These are phyloP conservation scores for Antigone vipio DNA, from an alignment of 2,113 vertebrate genomes.

Conservation along the genomic window DNA sequence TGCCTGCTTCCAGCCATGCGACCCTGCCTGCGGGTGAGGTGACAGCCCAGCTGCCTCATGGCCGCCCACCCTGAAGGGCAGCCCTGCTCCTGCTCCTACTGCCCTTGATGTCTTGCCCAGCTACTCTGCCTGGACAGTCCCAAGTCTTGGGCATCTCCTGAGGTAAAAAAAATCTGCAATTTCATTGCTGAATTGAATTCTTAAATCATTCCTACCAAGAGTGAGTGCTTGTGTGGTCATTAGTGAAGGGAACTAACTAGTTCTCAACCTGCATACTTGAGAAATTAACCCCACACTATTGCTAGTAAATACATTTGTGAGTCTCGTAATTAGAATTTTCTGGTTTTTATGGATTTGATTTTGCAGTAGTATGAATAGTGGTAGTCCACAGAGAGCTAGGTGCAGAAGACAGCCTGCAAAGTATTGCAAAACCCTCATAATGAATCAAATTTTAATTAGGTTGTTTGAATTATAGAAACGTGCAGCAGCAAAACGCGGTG, in stretches of 20 bases:
- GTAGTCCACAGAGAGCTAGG: background rate
- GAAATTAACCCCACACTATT: background rate
- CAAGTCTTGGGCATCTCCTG: background rate
- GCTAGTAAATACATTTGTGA: background rate
- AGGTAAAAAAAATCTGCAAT: background rate
- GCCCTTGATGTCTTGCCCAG: background rate
- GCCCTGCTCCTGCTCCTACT: background rate
- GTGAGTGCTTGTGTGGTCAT: background rate
- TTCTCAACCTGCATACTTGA: background rate
- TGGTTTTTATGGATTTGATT: background rate
- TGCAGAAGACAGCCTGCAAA: background rate
- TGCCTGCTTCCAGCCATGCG: background rate
- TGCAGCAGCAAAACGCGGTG: accelerated
- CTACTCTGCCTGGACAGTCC: background rate
- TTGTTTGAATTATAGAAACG: background rate
- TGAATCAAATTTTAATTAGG: background rate
- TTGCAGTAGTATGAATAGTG: background rate
- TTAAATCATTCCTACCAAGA: background rate
- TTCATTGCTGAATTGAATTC: background rate
- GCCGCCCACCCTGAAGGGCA: accelerated
- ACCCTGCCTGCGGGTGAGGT: accelerated
- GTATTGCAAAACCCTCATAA: background rate
- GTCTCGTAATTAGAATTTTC: background rate
- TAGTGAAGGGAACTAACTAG: background rate
- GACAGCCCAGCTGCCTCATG: background rate